Conservation (phyloP, 2,888 invertebrate species). For the Portevinia maculata region DNA sequence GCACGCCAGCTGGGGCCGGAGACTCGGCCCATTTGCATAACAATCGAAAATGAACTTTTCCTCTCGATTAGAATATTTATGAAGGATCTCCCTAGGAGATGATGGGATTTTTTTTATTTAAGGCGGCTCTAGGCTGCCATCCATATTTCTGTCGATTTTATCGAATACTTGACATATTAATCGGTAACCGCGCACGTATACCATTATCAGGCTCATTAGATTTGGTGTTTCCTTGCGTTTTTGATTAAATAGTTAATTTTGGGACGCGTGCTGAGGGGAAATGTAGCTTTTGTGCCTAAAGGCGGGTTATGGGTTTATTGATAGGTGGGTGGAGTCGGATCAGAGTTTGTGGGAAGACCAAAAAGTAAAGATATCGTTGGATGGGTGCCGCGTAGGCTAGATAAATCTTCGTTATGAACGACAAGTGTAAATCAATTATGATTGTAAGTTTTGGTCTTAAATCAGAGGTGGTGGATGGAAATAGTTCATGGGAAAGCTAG, state of each 20-base stretch:
- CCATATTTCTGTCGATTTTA: conserved; percentile 61
- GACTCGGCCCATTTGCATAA: conserved; percentile 53
- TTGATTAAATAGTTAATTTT: conserved; percentile 18
- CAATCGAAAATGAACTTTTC: conserved; percentile 51
- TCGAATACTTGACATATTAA: conserved; percentile 66
- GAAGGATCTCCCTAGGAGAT: conserved; percentile 54
- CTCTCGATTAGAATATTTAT: conserved; percentile 68
- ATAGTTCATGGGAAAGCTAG: not conserved
- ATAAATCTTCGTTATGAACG: conserved; percentile 31
- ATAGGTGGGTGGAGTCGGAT: conserved; percentile 27
- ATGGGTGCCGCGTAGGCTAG: not conserved
- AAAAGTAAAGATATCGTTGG: not conserved
- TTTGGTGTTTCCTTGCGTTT: conserved; percentile 14
- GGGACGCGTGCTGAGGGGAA: conserved; percentile 8
- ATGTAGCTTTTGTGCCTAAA: conserved; percentile 34
- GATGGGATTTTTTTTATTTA: conserved; percentile 25
- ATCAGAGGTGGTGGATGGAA: not conserved
- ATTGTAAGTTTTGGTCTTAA: not conserved
- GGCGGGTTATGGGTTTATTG: not conserved
- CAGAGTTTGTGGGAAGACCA: conserved; percentile 21
- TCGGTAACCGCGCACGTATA: conserved; percentile 48
- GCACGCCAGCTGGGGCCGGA: conserved; percentile 34
- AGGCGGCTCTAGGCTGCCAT: conserved; percentile 11
- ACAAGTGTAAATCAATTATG: conserved; percentile 18
- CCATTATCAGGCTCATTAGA: conserved; percentile 38